Percentiles rank a stretch among this genome's conserved stretches.
These are phyloP conservation scores for Actinernus sp. DNA, from an alignment of 92 coral and sea anemone genomes.

Conservation along the genomic window DNA sequence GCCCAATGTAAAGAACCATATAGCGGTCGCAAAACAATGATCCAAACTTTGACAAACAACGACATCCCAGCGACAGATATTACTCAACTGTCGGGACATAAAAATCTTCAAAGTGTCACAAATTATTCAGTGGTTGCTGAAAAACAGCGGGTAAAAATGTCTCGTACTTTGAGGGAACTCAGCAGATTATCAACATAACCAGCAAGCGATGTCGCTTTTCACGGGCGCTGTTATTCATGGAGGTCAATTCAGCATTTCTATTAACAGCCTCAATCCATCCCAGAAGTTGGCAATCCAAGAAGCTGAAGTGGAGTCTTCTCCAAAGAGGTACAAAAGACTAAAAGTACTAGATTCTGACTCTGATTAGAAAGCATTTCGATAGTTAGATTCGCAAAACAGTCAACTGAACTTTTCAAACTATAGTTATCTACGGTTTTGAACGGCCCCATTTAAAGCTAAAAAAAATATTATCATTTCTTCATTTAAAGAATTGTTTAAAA, in stretches of 20 bases:
- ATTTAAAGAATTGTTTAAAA: too few relatives aligned
- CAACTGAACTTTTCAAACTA: too few relatives aligned
- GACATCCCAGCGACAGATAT: conserved; percentile 51
- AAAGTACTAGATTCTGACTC: not conserved
- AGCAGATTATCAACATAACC: not conserved
- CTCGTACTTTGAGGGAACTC: conserved; percentile 3
- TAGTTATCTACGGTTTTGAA: too few relatives aligned
- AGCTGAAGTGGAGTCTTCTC: too few relatives aligned
- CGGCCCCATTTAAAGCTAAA: too few relatives aligned
- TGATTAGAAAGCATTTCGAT: too few relatives aligned
- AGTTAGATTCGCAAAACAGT: too few relatives aligned
- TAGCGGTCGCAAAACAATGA: conserved; percentile 52
- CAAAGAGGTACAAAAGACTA: not conserved
- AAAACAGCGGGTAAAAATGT: conserved; percentile 37
- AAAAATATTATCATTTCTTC: too few relatives aligned
- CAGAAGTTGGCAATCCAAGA: too few relatives aligned
- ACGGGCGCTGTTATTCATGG: not conserved
- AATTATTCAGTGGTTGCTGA: conserved; percentile 58
- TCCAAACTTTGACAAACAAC: conserved; percentile 28
- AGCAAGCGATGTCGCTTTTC: too few relatives aligned
- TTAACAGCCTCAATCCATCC: not conserved
- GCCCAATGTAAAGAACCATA: conserved; percentile 21
- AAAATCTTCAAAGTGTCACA: conserved; percentile 52
- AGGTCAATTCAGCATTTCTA: not conserved
- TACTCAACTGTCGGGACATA: conserved; percentile 62